Evolutionary conservation across 2,797 vertebrate genomes (phyloP).

Genomic region (Sardinella longiceps): DNA sequence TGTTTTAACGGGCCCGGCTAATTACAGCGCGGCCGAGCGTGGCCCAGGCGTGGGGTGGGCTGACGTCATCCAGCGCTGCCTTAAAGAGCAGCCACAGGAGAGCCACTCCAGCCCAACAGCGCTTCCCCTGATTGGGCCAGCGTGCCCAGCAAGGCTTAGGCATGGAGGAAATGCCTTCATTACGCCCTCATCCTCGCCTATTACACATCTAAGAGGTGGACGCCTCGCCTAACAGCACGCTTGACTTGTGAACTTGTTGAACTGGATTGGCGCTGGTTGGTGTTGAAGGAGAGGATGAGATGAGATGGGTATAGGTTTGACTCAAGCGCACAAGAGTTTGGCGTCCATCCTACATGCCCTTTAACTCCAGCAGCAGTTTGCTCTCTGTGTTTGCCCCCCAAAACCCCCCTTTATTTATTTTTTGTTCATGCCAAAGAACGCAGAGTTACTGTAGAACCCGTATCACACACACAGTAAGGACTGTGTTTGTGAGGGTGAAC

Average conservation of each 20-base stretch:
- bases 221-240: not conserved
- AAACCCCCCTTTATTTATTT: not conserved
- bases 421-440: not conserved
- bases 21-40: not conserved
- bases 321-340: too few relatives aligned
- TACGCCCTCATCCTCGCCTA: not conserved
- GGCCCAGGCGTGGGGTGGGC: not conserved
- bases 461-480: not conserved
- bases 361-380: not conserved
- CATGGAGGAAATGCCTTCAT: not conserved
- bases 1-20: not conserved
- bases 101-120: not conserved
- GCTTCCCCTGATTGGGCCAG: not conserved
- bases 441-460: not conserved
- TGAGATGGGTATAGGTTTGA: too few relatives aligned
- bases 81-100: not conserved
- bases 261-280: not conserved
- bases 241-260: not conserved
- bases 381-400: not conserved
- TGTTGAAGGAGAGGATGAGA: too few relatives aligned
- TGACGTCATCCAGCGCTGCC: slow-evolving; percentile 13
- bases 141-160: not conserved
- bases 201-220: not conserved
- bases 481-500: not conserved
- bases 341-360: too few relatives aligned